Evolutionary conservation across 2,888 invertebrate genomes (phyloP), one percentile per base, ranked within the genome.

Genomic region (Agrochola lychnidis): DNA sequence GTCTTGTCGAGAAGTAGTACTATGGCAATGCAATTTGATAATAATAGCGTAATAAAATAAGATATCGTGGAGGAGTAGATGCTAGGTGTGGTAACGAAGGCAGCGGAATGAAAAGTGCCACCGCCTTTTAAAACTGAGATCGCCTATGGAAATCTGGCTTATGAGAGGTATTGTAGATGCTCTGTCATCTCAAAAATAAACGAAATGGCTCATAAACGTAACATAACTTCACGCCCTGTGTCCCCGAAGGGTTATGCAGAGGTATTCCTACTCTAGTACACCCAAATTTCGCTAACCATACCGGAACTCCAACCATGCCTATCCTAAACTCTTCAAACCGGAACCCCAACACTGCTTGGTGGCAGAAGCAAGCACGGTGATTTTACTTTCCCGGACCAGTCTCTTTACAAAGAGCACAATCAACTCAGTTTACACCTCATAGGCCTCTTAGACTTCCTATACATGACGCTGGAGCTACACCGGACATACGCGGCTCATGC

Each of bases 41-140:
- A 88, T 87, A 91, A 90, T 85, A 79, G 81, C 72, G 76, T 85
- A 81, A 87, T 89, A 90, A 90, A 91, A 90, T 89, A 86, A 89
- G 85, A 89, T 87, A 88, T 90, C 81, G 79, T 83, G 80, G 79
- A 88, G 82, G 70, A 78, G 69, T 16, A 79, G 79, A 62, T 69
- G 82, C 30, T 68, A 19, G 63, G 76, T 74, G 72, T 76, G 87
- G 88, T 79, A 63, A 81, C n/a, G 14, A 66, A 74, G 2, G 1
- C 19, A 70, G 84, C 80, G 76, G 66, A 19, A 25, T 19, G 7
- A n/a, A 51, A 59, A 53, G 4, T 30, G n/a, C 2, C 4, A 64
- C 3, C 1, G 16, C 0, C 2, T 25, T 73, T 30, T 25, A 14
- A 68, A 30, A 69, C 9, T 42, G 3, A 42, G 25, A n/a, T 40